Percentiles rank a stretch among this genome's conserved stretches.
Evolutionary conservation across 2,113 vertebrate genomes (phyloP).

Genomic region (Indri indri): DNA sequence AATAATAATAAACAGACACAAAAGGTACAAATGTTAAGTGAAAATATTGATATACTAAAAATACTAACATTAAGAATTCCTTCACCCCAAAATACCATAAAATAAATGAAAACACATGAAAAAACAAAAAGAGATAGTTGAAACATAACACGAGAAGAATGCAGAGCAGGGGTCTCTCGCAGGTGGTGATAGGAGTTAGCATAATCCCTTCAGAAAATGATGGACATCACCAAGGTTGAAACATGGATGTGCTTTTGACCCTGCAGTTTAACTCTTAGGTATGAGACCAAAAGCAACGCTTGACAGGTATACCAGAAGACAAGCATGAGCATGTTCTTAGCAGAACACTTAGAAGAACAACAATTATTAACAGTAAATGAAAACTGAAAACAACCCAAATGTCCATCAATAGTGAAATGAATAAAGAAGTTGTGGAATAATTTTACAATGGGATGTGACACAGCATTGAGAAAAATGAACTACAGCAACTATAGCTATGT

Average conservation of each 20-base stretch:
- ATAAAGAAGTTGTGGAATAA: not conserved
- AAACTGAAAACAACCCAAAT: not conserved
- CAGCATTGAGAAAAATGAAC: not conserved
- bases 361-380: not conserved
- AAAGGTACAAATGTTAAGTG: not conserved
- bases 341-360: not conserved
- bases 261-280: not conserved
- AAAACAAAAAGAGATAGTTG: not conserved
- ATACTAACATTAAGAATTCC: not conserved
- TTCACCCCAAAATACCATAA: not conserved
- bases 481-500: too few relatives aligned
- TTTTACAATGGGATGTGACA: not conserved
- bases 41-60: not conserved
- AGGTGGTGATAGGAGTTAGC: not conserved
- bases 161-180: not conserved
- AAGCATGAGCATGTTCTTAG: not conserved
- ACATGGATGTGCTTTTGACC: not conserved
- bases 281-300: not conserved
- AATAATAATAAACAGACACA: not conserved
- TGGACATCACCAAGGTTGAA: not conserved
- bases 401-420: not conserved
- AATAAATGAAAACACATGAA: not conserved
- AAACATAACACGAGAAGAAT: not conserved
- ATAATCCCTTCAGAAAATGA: not conserved
- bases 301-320: not conserved